Evolutionary conservation across 2,113 vertebrate species (phyloP), one percentile per base, ranked within the genome.

Genomic region (Mixornis gularis): DNA sequence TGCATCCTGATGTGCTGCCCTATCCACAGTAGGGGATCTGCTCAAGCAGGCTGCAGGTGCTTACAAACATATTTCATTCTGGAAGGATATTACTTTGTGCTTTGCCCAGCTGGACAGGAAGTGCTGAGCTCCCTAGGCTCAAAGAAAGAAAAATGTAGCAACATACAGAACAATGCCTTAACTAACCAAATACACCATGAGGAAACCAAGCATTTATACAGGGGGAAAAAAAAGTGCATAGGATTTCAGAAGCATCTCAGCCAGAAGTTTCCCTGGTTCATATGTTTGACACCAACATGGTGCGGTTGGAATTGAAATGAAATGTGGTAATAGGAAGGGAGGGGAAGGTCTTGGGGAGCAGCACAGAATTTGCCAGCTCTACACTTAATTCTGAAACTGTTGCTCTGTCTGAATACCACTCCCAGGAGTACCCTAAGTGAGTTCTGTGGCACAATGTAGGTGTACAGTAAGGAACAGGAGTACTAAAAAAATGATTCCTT

Each of bases 71-170:
- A 17, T 24, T 74, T 72, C 30, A 12, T 79, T 72, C 24, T 93
- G 90, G 34, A 69, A 94, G 66, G 77, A 85, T 71, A 36, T 93
- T 63, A 81, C 60, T 63, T 63, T 56, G 34, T 91, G 91, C 10
- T 92, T 79, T 89, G 72, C 52, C 68, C 88, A 96, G 86, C 89
- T 96, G 95, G 71, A 38, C 64, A 83, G 96, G 95, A 96, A 96
- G 55, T 29, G 22, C 78, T 80, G 68, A 88, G 68, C 30, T 89
- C 89, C 44, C 44, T 63, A 43, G 48, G 80, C 40, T 92, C 44
- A 40, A 79, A 77, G 69, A 59, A 24, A 71, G 53, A 41, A 93
- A 92, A 94, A 72, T 63, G 93, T 0, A 90, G 78, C 77, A 87
- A 40, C 29, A 0, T 27, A 29, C 6, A 77, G 78, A 95, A 92